phyloP scores from a whole-genome alignment of 2,113 vertebrate genomes.

The Hippolais icterina region DNA sequence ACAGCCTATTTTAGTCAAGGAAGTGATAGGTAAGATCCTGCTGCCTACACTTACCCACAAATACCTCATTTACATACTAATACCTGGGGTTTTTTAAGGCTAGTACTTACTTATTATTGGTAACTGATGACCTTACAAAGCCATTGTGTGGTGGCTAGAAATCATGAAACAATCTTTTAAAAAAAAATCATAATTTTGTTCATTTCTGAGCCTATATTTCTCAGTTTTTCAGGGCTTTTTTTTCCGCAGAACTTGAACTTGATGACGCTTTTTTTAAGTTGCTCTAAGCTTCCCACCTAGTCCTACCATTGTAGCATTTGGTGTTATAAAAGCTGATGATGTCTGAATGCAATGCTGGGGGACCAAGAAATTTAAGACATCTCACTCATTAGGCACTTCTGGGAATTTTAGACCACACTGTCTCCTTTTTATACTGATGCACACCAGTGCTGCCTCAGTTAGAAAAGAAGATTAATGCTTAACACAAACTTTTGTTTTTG shows the following conservation, averaged over 20 bases:
- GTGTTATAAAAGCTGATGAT: neutral
- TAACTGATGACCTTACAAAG: neutral
- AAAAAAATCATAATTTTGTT: neutral
- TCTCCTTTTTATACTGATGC: neutral
- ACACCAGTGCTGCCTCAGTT: neutral
- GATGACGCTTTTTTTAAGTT: neutral
- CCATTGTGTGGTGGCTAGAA: neutral
- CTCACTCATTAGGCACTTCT: neutral
- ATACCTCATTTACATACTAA: neutral
- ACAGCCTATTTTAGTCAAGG: constrained; percentile 90
- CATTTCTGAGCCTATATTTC: neutral
- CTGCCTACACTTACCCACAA: neutral
- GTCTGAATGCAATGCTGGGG: neutral
- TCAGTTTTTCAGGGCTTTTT: neutral
- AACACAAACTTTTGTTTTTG: neutral
- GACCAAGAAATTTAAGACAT: neutral
- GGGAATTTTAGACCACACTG: neutral
- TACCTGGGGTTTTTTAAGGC: accelerated
- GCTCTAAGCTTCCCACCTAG: neutral
- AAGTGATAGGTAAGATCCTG: constrained; percentile 87
- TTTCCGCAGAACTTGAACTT: neutral
- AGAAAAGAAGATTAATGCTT: neutral
- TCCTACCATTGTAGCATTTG: neutral
- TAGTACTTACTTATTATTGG: neutral
- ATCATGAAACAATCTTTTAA: accelerated